These are phyloP conservation scores for Dryobates pubescens DNA, from an alignment of 2,797 vertebrate genomes.

Conservation along the genomic window DNA sequence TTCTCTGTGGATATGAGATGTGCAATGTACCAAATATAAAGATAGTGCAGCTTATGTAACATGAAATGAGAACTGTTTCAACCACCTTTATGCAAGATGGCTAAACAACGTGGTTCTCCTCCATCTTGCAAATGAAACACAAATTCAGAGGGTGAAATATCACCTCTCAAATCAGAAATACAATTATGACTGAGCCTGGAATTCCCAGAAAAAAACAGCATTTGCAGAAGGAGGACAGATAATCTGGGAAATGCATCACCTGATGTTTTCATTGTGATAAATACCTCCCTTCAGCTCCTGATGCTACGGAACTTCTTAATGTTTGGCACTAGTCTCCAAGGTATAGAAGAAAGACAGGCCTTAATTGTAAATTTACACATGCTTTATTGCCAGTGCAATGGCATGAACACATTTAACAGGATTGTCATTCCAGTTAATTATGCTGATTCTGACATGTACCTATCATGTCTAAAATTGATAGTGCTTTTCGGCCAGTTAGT, in stretches of 20 bases:
- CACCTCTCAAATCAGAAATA: slow-evolving; percentile 55
- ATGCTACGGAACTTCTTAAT: slow-evolving; percentile 64
- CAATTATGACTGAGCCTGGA: slow-evolving; percentile 68
- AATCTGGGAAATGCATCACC: slow-evolving; percentile 63
- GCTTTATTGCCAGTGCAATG: slow-evolving; percentile 71
- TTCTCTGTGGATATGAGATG: not conserved
- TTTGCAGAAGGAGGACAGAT: slow-evolving; percentile 64
- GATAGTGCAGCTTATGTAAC: not conserved
- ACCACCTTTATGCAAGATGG: slow-evolving; percentile 37
- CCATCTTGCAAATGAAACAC: slow-evolving; percentile 55
- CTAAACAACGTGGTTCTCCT: slow-evolving; percentile 40
- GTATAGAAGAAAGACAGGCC: slow-evolving; percentile 67
- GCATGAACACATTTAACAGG: slow-evolving; percentile 70
- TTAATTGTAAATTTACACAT: slow-evolving; percentile 76
- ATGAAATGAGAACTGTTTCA: slow-evolving; percentile 61
- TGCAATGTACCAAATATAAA: not conserved
- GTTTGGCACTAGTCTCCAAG: slow-evolving; percentile 66
- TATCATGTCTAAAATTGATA: slow-evolving; percentile 67
- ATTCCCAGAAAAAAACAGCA: slow-evolving; percentile 49
- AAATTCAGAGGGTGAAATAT: slow-evolving; percentile 42
- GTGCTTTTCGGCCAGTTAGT: slow-evolving; percentile 44
- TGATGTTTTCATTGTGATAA: slow-evolving; percentile 74
- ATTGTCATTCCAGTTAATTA: slow-evolving; percentile 74
- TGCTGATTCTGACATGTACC: slow-evolving; percentile 71
- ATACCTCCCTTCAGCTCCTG: slow-evolving; percentile 59